Percentiles rank a stretch among this genome's conserved stretches.
Evolutionary conservation across 2,113 vertebrate species (phyloP).

Genomic region (Ceratotherium simum): DNA sequence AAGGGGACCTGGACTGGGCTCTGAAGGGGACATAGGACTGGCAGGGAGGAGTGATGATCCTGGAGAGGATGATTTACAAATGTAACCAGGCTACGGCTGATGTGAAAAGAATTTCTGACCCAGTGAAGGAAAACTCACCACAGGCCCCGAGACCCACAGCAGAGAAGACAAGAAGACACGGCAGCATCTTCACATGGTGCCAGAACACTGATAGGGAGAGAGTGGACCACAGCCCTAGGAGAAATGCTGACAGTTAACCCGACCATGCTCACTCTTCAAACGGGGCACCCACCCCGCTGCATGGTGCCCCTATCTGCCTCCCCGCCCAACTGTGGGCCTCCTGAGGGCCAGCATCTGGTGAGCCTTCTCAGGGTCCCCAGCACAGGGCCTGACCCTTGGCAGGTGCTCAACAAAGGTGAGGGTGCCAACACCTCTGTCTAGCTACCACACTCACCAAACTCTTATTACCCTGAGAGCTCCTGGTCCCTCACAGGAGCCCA

Average conservation of each 20-base stretch:
- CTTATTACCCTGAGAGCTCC: background rate
- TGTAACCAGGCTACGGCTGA: background rate
- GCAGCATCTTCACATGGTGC: background rate
- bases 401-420: background rate
- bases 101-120: background rate
- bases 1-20: background rate
- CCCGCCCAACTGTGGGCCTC: background rate
- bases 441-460: background rate
- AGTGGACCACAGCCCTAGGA: background rate
- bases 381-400: background rate
- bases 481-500: background rate
- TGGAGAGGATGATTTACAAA: background rate
- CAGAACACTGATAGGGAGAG: background rate
- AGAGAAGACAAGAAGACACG: background rate
- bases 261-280: background rate
- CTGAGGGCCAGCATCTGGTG: background rate
- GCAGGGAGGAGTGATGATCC: too few relatives aligned
- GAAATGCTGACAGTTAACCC: background rate
- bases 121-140: conserved; percentile 18
- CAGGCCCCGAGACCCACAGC: background rate
- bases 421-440: background rate
- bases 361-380: background rate
- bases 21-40: background rate
- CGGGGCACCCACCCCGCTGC: too few relatives aligned
- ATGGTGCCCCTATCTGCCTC: background rate